A percentile compares a stretch with the other conserved stretches of the same genome.
Evolutionary conservation across 1,140 invertebrate genomes (phyloP).

Genomic region (Drosophila sp.): DNA sequence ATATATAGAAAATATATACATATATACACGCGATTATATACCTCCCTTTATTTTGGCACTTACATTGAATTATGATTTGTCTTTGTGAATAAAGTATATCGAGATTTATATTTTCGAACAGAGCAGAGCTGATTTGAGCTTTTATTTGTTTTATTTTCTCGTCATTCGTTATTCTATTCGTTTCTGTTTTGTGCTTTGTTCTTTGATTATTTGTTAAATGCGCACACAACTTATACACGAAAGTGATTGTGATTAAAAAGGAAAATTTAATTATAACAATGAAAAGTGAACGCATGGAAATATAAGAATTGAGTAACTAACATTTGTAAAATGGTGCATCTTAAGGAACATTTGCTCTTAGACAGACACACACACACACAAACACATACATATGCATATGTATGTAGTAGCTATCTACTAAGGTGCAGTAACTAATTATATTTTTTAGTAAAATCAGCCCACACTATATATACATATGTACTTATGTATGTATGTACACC

Average conservation of each 20-base stretch:
- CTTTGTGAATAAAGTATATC: conserved; percentile 46
- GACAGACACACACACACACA: conserved; percentile 22
- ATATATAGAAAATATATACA: background rate
- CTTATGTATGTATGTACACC: no score
- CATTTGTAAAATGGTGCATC: conserved; percentile 66
- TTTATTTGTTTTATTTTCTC: conserved; percentile 5
- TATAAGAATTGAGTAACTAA: conserved; percentile 27
- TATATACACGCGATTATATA: conserved; percentile 39
- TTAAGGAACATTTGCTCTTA: conserved; percentile 17
- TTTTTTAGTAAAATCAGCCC: conserved; percentile 1
- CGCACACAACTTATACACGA: conserved; percentile 67
- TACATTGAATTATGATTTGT: conserved; percentile 53
- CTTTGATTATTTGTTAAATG: conserved; percentile 10
- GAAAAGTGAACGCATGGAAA: background rate
- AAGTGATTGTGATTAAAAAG: conserved; percentile 77
- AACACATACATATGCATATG: conserved; percentile 27
- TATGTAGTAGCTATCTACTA: conserved; percentile 7
- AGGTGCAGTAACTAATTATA: background rate
- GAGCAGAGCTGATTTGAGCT: background rate
- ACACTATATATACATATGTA: background rate
- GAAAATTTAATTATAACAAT: conserved; percentile 19
- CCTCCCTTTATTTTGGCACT: conserved; percentile 39
- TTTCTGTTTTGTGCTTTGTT: conserved; percentile 11
- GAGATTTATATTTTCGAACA: background rate
- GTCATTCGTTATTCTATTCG: conserved; percentile 30